These are phyloP conservation scores for Spicauda simplicius DNA, from an alignment of 2,888 invertebrate species.

Conservation along the genomic window DNA sequence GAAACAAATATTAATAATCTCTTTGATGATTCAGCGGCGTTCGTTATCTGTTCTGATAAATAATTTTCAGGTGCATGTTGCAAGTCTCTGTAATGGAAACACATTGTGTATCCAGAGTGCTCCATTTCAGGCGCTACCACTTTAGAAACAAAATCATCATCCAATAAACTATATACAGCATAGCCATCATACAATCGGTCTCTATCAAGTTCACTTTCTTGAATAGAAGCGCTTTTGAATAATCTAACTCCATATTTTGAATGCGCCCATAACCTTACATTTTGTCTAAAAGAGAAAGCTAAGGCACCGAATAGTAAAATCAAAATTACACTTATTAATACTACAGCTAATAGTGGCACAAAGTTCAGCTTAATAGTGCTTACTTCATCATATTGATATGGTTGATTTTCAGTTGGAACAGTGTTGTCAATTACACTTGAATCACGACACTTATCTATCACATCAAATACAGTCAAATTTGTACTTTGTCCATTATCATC, in stretches of 20 bases:
- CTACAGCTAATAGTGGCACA: slow-evolving; percentile 90
- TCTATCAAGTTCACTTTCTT: slow-evolving; percentile 84
- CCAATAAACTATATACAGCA: slow-evolving; percentile 93
- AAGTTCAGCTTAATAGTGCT: slow-evolving; percentile 87
- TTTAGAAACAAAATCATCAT: slow-evolving; percentile 89
- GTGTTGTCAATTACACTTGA: slow-evolving; percentile 81
- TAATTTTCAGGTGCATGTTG: slow-evolving; percentile 86
- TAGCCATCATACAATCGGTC: slow-evolving; percentile 94
- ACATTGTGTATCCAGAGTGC: slow-evolving; percentile 87
- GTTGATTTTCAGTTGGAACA: slow-evolving; percentile 83
- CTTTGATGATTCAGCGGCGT: slow-evolving; percentile 87
- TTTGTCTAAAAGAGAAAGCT: slow-evolving; percentile 91
- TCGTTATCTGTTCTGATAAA: slow-evolving; percentile 86
- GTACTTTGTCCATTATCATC: slow-evolving; percentile 76
- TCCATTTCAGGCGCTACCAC: slow-evolving; percentile 91
- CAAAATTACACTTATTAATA: slow-evolving; percentile 89
- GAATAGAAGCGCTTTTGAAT: slow-evolving; percentile 86
- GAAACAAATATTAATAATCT: slow-evolving; percentile 92
- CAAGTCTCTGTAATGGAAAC: slow-evolving; percentile 88
- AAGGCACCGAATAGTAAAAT: slow-evolving; percentile 89
- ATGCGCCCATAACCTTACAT: slow-evolving; percentile 92
- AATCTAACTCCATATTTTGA: slow-evolving; percentile 91
- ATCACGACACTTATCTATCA: slow-evolving; percentile 78
- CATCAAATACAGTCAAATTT: slow-evolving; percentile 77
- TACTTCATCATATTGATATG: slow-evolving; percentile 87